Evolutionary conservation across 2,888 invertebrate genomes (phyloP).

Genomic region (Tiliacea citrago): DNA sequence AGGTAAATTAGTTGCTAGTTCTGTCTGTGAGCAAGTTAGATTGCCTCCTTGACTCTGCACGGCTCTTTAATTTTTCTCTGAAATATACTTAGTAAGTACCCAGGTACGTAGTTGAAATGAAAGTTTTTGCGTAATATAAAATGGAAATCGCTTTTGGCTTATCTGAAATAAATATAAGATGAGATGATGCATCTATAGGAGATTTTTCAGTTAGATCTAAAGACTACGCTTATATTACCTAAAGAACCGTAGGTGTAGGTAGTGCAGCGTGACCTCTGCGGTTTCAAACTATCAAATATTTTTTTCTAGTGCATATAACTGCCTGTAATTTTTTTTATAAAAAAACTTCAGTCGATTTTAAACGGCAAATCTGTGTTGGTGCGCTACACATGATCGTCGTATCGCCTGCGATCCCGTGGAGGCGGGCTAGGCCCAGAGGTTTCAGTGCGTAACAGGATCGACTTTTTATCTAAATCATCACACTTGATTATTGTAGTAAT

Average conservation of each 20-base stretch:
- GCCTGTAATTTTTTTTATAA: too few species aligned
- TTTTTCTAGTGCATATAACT: too few species aligned
- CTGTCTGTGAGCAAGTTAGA: conserved; percentile 83
- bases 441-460: too few species aligned
- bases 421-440: too few species aligned
- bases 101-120: conserved; percentile 36
- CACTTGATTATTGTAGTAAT: too few species aligned
- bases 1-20: conserved; percentile 82
- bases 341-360: too few species aligned
- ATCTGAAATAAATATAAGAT: neutral
- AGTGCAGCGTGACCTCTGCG: too few species aligned
- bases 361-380: too few species aligned
- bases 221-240: neutral
- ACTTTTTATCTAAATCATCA: too few species aligned
- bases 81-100: conserved; percentile 46
- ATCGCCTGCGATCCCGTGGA: too few species aligned
- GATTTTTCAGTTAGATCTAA: neutral
- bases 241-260: neutral
- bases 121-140: conserved; percentile 28
- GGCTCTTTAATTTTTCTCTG: conserved; percentile 76
- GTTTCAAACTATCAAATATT: too few species aligned
- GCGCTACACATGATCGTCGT: too few species aligned
- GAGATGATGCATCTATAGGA: neutral
- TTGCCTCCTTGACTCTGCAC: conserved; percentile 77
- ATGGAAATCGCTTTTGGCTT: conserved; percentile 18